Percentiles rank a stretch among this genome's conserved stretches.
Evolutionary conservation across 2,888 invertebrate species (phyloP).

Genomic region (Cynaeus angustus): DNA sequence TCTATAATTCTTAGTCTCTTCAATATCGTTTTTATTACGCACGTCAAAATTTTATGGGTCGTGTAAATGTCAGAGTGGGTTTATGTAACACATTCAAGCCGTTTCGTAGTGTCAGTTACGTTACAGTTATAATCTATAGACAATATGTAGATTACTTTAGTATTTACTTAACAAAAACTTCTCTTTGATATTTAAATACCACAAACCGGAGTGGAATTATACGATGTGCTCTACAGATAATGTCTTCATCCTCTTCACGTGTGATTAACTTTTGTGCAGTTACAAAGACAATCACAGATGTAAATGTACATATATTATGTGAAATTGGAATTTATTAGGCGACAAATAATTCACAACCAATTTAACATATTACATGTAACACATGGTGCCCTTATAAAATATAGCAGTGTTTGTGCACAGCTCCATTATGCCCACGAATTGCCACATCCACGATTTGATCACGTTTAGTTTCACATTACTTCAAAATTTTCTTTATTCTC

Average conservation of each 20-base stretch:
- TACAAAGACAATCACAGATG: conserved; percentile 21
- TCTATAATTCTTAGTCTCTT: too few species aligned
- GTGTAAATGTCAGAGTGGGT: too few species aligned
- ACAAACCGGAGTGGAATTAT: too few species aligned
- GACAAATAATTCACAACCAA: conserved; percentile 50
- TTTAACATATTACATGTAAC: conserved; percentile 51
- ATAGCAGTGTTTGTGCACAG: conserved; percentile 43
- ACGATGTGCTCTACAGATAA: too few species aligned
- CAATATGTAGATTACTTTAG: too few species aligned
- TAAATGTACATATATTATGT: conserved; percentile 3
- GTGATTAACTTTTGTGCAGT: neutral
- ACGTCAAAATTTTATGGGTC: too few species aligned
- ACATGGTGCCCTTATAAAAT: conserved; percentile 48
- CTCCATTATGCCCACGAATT: conserved; percentile 32
- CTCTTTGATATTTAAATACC: too few species aligned
- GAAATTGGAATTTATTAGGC: conserved; percentile 30
- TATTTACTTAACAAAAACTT: too few species aligned
- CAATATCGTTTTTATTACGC: too few species aligned
- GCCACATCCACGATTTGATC: neutral
- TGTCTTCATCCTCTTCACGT: neutral
- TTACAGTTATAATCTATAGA: too few species aligned
- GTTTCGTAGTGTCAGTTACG: too few species aligned
- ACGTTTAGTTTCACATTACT: neutral
- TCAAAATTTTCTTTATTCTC: neutral
- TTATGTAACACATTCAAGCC: too few species aligned